Evolutionary conservation across 2,888 invertebrate genomes (phyloP).

Genomic region (Atethmia centrago): DNA sequence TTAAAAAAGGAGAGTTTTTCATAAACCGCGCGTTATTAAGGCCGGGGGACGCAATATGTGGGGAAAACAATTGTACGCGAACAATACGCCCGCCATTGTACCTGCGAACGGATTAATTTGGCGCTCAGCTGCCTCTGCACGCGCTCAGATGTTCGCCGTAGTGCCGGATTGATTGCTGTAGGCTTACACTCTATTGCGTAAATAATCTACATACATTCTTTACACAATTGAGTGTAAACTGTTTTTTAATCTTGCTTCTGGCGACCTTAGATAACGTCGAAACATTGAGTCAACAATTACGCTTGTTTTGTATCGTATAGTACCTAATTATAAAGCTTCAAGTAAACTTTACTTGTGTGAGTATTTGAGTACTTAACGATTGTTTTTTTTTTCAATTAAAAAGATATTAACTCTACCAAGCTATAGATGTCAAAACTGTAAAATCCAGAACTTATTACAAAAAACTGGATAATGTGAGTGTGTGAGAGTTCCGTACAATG

Average conservation of each 20-base stretch:
- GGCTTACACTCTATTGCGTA: neutral
- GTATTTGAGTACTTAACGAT: neutral
- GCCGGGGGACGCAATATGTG: constrained; percentile 69
- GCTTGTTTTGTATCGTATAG: neutral
- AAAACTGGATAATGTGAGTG: too few relatives aligned
- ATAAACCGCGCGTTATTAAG: constrained; percentile 70
- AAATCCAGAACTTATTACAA: neutral
- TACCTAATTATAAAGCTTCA: constrained; percentile 3
- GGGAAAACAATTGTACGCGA: constrained; percentile 69
- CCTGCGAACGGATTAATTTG: constrained; percentile 70
- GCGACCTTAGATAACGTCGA: neutral
- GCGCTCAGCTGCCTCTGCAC: constrained; percentile 49
- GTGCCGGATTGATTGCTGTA: constrained; percentile 38
- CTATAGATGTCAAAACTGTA: too few relatives aligned
- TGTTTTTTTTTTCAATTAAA: neutral
- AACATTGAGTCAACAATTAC: neutral
- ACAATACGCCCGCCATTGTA: constrained; percentile 65
- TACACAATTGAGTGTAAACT: too few relatives aligned
- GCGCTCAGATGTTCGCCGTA: constrained; percentile 15
- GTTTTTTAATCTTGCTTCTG: neutral
- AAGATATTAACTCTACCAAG: neutral
- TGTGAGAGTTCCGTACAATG: too few relatives aligned
- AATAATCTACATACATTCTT: too few relatives aligned
- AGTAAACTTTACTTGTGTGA: neutral
- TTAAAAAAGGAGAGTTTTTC: constrained; percentile 68